Evolutionary conservation across 2,888 invertebrate species (phyloP).

Genomic region (Tetropium fuscum): DNA sequence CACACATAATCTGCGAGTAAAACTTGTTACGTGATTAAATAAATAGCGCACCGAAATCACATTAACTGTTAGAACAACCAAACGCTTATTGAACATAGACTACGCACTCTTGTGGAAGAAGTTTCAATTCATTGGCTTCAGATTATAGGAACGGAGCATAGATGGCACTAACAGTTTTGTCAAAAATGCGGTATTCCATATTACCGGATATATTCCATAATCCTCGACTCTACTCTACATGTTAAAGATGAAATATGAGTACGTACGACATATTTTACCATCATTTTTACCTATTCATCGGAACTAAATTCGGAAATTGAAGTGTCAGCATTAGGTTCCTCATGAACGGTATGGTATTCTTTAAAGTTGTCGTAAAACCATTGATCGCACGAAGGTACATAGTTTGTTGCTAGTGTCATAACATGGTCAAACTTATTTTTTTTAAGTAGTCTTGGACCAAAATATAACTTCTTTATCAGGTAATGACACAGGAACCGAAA

Average conservation of each 20-base stretch:
- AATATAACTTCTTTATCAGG: conserved; percentile 24
- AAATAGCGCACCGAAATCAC: not conserved
- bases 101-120: not conserved
- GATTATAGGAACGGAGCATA: not conserved
- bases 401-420: conserved; percentile 15
- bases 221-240: not conserved
- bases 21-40: too few relatives aligned
- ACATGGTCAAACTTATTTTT: conserved; percentile 27
- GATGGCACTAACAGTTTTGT: not conserved
- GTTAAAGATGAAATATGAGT: too few relatives aligned
- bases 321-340: too few relatives aligned
- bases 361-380: conserved; percentile 13
- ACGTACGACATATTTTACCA: too few relatives aligned
- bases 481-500: not conserved
- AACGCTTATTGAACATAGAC: not conserved
- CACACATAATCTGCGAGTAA: too few relatives aligned
- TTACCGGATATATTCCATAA: not conserved
- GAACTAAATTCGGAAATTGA: too few relatives aligned
- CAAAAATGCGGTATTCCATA: not conserved
- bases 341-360: too few relatives aligned
- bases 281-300: too few relatives aligned
- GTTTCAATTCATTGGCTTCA: not conserved
- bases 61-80: not conserved
- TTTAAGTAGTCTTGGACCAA: conserved; percentile 18
- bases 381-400: conserved; percentile 3